Evolutionary conservation across 2,797 vertebrate genomes (phyloP).

Genomic region (Lithobates sylvaticus): DNA sequence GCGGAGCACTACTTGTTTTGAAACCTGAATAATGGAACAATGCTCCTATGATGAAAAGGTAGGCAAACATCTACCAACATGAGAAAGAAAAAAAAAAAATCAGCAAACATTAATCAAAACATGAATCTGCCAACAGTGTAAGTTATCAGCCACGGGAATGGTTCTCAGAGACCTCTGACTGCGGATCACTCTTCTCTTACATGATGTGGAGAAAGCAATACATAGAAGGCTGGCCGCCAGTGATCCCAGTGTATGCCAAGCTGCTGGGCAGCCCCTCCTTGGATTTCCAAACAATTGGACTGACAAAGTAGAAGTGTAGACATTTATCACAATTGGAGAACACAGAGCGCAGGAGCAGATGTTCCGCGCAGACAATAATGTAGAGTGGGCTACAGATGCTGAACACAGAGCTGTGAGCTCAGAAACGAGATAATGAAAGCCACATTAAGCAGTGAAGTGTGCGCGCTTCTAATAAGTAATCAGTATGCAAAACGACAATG

Average conservation of each 20-base stretch:
- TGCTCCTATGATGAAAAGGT: too few species aligned
- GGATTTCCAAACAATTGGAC: conserved; percentile 33
- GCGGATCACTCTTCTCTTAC: background rate
- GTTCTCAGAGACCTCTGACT: conserved; percentile 1
- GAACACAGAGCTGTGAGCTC: conserved; percentile 12
- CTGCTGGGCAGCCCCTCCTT: background rate
- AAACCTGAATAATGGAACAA: too few species aligned
- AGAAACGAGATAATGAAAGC: conserved; percentile 45
- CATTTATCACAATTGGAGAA: conserved; percentile 37
- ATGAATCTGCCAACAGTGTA: conserved; percentile 26
- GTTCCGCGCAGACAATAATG: conserved; percentile 46
- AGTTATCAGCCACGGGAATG: conserved; percentile 4
- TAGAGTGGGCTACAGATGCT: conserved; percentile 51
- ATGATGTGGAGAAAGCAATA: conserved; percentile 15
- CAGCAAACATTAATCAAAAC: background rate
- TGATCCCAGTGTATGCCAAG: conserved; percentile 18
- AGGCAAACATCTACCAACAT: too few species aligned
- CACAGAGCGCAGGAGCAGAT: conserved; percentile 40
- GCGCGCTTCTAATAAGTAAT: conserved; percentile 35
- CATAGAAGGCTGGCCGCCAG: conserved; percentile 17
- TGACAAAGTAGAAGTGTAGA: conserved; percentile 2
- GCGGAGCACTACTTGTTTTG: too few species aligned
- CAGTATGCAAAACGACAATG: conserved; percentile 32
- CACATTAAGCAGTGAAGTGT: conserved; percentile 29
- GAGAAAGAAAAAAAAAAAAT: background rate